Evolutionary conservation across 2,888 invertebrate species (phyloP), one percentile per base, ranked within the genome.

Genomic region (Drosophila quinaria): DNA sequence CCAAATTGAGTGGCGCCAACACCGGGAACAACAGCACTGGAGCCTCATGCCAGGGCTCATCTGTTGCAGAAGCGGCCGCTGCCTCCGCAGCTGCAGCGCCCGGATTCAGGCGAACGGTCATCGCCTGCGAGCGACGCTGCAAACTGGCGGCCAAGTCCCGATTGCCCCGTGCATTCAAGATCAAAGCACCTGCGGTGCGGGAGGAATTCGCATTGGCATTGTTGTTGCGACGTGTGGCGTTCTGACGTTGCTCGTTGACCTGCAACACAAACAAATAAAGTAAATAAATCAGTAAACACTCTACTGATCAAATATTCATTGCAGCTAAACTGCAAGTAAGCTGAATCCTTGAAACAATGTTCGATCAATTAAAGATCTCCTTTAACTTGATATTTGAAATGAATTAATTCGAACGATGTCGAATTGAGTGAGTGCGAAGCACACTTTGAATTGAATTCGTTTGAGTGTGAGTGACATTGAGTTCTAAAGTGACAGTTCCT

Each of bases 141-240:
- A 87, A 39, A 0, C 85, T 81, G 8, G 59, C 69, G 19, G 79
- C 56, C 22, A 84, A 49, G 9, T 81, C 81, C 0, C 87, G 78
- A 51, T 49, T 70, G 35, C 56, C 5, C 1, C 87, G 87, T 1
- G 35, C 9, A 64, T 51, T 66, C 2, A 65, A 50, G 9, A 35
- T 19, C 0, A 50, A 9, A 9, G 50, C 50, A 4, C 50, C 22
- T 1, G 29, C 15, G 59, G 56, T 29, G 58, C 4, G 58, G 35
- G 49, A 29, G 4, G 46, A 10, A 22, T 62, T 66, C 2, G 22
- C 19, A 17, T 29, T 44, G 0, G 35, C 29, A 25, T 70, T 71
- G 41, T 55, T 71, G 25, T 50, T 69, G 49, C 78, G 87, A 9
- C 71, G 71, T n/a, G 56, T 41, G 0, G 61, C 41, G 22, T 11